Base-by-base conservation (phyloP, 2,113 vertebrate genomes). In the Sturnira hondurensis region DNA sequence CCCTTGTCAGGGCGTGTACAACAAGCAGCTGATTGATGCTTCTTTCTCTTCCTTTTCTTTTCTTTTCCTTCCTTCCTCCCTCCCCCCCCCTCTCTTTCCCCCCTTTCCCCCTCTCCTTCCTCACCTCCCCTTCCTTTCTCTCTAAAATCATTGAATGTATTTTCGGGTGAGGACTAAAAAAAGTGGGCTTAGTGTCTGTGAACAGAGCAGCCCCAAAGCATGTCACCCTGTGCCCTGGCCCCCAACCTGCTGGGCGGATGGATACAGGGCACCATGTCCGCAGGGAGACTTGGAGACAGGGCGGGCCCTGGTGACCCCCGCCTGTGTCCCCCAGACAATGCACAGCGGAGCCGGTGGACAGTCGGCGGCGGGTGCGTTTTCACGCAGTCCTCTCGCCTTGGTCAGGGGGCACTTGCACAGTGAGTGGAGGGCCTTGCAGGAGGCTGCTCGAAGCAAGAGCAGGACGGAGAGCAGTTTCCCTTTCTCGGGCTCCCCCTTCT, bases 391-490 rank as follows among this genome's bases (percentile, higher is more conserved):
- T 11, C 28, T 45, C 2, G 1, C 4, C 73, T 36, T 24, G 19
- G 28, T 14, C 3, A 4, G 89, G 54, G 26, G 65, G 17, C 41
- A 1, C 10, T 6, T 12, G 4, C 6, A 36, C 80, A 52, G 50
- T 0, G 5, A 1, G 7, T 7, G 4, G 9, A 52, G 63, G 2
- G 19, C 5, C 3, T 15, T 4, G 20, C 0, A 0, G 52, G 19
- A 31, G 7, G 12, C 24, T 28, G 41, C 68, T 16, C 16, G 15
- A 7, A 10, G 19, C 4, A 5, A 15, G 67, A 5, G 7, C 24
- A 2, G 17, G 3, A 4, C 71, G 22, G 28, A 83, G 43, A 58
- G 54, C 8, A 0, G 9, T 41, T 80, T 47, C n/a, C 19, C 4
- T 20, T 6, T 17, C 20, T 33, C 6, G 22, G 58, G 65, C 38